A percentile compares a stretch with the other conserved stretches of the same genome.
These are phyloP conservation scores for Vanacampus margaritifer DNA, from an alignment of 2,113 vertebrate genomes.

Conservation along the genomic window DNA sequence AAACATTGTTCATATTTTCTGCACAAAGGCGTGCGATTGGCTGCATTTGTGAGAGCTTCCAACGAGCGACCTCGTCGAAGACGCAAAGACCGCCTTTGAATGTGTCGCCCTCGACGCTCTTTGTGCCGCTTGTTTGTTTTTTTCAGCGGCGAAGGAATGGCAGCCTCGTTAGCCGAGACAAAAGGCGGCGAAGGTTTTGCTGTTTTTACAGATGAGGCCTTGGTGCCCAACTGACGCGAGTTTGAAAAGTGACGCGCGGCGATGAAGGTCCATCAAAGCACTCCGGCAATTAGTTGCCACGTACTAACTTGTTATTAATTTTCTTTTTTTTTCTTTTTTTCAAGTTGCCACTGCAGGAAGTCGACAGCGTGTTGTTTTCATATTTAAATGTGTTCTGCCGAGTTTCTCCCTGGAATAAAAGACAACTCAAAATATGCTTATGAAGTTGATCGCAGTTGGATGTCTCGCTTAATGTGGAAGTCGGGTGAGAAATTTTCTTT, in stretches of 20 bases:
- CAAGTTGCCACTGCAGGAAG: neutral
- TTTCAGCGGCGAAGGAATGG: slow-evolving; percentile 4
- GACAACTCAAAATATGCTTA: neutral
- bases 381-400: neutral
- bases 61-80: neutral
- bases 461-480: neutral
- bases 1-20: neutral
- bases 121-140: neutral
- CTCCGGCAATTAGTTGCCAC: neutral
- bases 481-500: no score
- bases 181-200: slow-evolving; percentile 2
- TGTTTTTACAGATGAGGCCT: slow-evolving; percentile 10
- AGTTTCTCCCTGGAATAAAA: neutral
- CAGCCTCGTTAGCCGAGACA: slow-evolving; percentile 27
- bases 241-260: neutral
- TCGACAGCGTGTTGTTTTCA: neutral
- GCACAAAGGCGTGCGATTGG: neutral
- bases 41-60: neutral
- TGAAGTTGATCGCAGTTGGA: neutral
- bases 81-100: neutral
- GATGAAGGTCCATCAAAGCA: neutral
- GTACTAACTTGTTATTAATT: neutral
- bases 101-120: neutral
- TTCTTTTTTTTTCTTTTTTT: slow-evolving; percentile 32
- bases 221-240: neutral